These are phyloP conservation scores for Trichosurus vulpecula DNA, from an alignment of 2,797 vertebrate species.

Conservation along the genomic window DNA sequence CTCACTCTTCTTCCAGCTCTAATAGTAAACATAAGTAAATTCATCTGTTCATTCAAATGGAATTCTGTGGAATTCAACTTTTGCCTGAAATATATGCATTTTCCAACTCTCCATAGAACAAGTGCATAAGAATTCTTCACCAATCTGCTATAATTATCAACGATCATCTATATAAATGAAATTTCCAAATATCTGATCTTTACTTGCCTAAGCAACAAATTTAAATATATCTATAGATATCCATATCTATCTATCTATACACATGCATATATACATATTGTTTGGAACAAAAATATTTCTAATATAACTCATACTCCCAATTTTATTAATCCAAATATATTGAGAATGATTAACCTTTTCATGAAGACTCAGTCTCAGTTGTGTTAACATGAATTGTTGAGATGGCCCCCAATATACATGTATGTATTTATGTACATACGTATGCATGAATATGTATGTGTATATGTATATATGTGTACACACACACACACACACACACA, in stretches of 20 bases:
- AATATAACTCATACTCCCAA: background rate
- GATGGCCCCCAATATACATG: background rate
- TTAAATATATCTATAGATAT: background rate
- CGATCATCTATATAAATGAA: background rate
- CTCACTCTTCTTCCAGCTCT: accelerated
- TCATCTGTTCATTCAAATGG: accelerated
- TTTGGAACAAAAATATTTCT: background rate
- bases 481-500: too few species aligned
- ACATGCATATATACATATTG: background rate
- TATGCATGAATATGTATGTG: too few species aligned
- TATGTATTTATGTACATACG: too few species aligned
- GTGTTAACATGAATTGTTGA: background rate
- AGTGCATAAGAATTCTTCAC: background rate
- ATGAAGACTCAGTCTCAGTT: background rate
- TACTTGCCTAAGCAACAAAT: background rate
- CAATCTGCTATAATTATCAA: background rate
- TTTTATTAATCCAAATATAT: background rate
- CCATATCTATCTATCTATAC: background rate
- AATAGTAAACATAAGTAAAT: background rate
- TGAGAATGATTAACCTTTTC: background rate
- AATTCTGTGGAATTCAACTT: background rate
- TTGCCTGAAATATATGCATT: background rate
- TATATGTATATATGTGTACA: too few species aligned
- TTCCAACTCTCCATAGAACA: background rate
- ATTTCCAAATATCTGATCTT: background rate